Conservation (phyloP, 2,797 vertebrate genomes). For the Siniperca undulata region DNA sequence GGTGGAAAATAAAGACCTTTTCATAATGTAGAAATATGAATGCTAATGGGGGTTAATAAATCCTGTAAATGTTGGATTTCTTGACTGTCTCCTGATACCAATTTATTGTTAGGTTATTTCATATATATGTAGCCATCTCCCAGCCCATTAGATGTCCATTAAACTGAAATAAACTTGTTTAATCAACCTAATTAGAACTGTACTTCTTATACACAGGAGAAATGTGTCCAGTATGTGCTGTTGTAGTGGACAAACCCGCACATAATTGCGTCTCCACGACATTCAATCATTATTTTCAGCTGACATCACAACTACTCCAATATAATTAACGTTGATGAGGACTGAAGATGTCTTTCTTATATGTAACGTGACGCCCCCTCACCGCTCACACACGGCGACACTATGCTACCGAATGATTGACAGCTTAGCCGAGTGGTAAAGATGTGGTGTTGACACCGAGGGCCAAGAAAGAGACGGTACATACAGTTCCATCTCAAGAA, state of each 20-base stretch:
- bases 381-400: neutral
- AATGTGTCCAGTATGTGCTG: neutral
- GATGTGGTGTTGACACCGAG: slow-evolving; percentile 24
- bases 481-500: slow-evolving; percentile 6
- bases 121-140: neutral
- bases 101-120: neutral
- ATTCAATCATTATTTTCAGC: neutral
- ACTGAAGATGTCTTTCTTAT: neutral
- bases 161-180: neutral
- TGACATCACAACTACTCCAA: neutral
- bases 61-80: neutral
- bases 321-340: neutral
- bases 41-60: neutral
- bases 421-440: slow-evolving; percentile 23
- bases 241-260: too few species aligned
- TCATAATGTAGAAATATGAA: slow-evolving; percentile 13
- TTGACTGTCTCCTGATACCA: neutral
- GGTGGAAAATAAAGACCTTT: neutral
- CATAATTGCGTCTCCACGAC: neutral
- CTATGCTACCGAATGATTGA: slow-evolving; percentile 19
- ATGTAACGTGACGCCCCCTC: neutral
- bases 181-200: neutral
- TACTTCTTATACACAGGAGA: neutral
- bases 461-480: neutral
- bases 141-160: too few species aligned